Conservation (phyloP, 2,797 vertebrate species). For the Gallinago nigripennis region DNA sequence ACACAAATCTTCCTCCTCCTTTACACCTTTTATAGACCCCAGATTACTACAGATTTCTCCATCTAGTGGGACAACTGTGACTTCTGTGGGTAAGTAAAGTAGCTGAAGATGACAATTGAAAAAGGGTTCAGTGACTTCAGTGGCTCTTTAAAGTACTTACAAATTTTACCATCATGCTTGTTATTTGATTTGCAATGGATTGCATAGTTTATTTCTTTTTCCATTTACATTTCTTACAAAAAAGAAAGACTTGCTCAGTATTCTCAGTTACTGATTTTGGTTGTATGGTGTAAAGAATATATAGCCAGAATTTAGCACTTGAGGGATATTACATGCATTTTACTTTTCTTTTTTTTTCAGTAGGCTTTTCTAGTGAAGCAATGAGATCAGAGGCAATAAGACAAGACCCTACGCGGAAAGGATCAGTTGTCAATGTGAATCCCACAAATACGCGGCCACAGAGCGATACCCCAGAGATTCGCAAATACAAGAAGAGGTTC, state of each 20-base stretch:
- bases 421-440: slow-evolving; percentile 97
- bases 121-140: slow-evolving; percentile 8
- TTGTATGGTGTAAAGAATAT: not conserved
- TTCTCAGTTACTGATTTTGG: not conserved
- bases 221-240: slow-evolving; percentile 62
- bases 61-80: slow-evolving; percentile 94
- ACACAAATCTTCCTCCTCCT: slow-evolving; percentile 99
- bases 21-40: slow-evolving; percentile 99
- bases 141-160: slow-evolving; percentile 4
- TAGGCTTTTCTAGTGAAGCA: slow-evolving; percentile 92
- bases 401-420: slow-evolving; percentile 93
- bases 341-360: slow-evolving; percentile 63
- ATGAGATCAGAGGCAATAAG: slow-evolving; percentile 93
- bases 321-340: slow-evolving; percentile 8
- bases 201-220: slow-evolving; percentile 53
- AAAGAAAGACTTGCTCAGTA: not conserved
- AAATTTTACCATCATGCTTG: slow-evolving; percentile 17
- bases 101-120: not conserved
- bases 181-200: slow-evolving; percentile 45
- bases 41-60: slow-evolving; percentile 98
- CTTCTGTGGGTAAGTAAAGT: slow-evolving; percentile 90
- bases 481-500: slow-evolving; percentile 99
- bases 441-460: slow-evolving; percentile 96
- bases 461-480: slow-evolving; percentile 97
- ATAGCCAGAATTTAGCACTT: not conserved